phyloP scores from a whole-genome alignment of 2,797 vertebrate species.

The Gallinago solitaria region DNA sequence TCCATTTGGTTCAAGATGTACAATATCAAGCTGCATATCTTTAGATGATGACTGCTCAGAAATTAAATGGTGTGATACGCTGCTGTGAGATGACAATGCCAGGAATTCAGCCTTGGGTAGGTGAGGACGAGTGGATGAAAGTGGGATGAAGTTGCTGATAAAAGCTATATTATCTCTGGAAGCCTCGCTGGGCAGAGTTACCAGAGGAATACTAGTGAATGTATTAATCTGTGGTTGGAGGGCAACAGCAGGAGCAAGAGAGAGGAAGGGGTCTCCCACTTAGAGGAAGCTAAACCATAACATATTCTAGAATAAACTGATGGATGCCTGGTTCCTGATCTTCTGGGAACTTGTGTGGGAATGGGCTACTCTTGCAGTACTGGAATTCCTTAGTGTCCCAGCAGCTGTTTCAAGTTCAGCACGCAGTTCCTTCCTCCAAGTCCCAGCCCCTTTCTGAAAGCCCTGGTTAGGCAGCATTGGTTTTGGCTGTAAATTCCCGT shows the following conservation, averaged over 20 bases:
- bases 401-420: not conserved
- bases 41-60: conserved; percentile 23
- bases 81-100: conserved; percentile 4
- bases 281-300: not conserved
- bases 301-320: not conserved
- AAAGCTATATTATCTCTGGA: not conserved
- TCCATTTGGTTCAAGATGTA: not conserved
- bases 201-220: not conserved
- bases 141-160: not conserved
- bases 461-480: not conserved
- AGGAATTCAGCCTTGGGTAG: not conserved
- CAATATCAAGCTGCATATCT: not conserved
- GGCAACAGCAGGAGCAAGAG: not conserved
- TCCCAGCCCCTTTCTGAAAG: not conserved
- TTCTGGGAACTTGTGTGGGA: not conserved
- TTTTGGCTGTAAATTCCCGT: not conserved
- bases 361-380: not conserved
- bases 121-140: conserved; percentile 12
- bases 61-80: conserved; percentile 31
- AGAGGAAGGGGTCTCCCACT: not conserved
- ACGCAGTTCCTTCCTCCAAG: not conserved
- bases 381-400: not conserved
- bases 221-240: not conserved
- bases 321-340: not conserved
- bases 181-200: not conserved